These are phyloP conservation scores for Mya arenaria DNA, from an alignment of 1,140 invertebrate species.

Conservation along the genomic window DNA sequence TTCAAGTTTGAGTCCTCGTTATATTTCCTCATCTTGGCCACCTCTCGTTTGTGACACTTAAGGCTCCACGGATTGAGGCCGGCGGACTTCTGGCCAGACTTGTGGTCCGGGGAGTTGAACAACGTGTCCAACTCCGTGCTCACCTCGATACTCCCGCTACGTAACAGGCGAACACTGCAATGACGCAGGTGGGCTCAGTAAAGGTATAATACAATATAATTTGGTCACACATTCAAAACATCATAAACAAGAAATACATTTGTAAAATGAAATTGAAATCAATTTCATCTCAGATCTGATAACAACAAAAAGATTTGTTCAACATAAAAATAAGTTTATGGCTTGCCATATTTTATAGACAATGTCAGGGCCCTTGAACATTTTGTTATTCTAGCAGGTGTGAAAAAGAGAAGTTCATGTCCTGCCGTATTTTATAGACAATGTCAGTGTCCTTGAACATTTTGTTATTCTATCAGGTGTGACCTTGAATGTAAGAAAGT, in stretches of 20 bases:
- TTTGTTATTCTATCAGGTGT: too few species aligned
- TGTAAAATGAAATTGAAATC: not conserved
- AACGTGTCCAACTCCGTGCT: constrained; percentile 79
- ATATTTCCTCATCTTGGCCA: constrained; percentile 84
- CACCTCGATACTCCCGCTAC: constrained; percentile 76
- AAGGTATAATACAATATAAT: too few species aligned
- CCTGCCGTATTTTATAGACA: too few species aligned
- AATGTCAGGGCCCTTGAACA: too few species aligned
- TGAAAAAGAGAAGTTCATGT: too few species aligned
- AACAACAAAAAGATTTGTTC: not conserved
- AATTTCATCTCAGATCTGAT: not conserved
- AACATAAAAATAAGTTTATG: too few species aligned
- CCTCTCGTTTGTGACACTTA: constrained; percentile 83
- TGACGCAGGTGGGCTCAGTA: not conserved
- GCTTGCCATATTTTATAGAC: too few species aligned
- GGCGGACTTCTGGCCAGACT: constrained; percentile 55
- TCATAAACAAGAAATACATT: too few species aligned
- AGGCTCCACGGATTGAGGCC: constrained; percentile 84
- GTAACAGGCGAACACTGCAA: constrained; percentile 63
- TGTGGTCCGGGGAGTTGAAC: constrained; percentile 72
- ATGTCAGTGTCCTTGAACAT: too few species aligned
- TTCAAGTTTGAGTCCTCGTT: constrained; percentile 81
- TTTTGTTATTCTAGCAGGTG: too few species aligned
- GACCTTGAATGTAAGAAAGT: too few species aligned
- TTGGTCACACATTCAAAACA: too few species aligned